These are phyloP conservation scores for Notarius lentiginosus DNA, from an alignment of 2,113 vertebrate genomes.

Conservation along the genomic window DNA sequence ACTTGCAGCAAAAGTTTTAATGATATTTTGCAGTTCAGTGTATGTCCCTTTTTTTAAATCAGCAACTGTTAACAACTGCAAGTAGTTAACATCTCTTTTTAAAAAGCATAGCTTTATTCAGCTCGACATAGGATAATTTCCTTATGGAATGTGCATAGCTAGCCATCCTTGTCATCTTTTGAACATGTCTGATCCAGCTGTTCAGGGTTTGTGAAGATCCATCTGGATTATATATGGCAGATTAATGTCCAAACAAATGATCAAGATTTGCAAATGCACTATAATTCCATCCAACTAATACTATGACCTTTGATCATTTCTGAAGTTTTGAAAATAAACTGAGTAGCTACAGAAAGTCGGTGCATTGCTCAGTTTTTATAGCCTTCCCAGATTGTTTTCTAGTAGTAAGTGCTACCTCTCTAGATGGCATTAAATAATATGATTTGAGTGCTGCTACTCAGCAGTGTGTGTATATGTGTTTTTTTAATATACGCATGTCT, in stretches of 20 bases:
- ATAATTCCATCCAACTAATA: not conserved
- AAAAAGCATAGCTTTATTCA: not conserved
- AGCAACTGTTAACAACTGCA: not conserved
- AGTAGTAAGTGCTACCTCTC: slow-evolving; percentile 22
- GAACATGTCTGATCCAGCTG: not conserved
- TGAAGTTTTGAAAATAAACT: slow-evolving; percentile 1
- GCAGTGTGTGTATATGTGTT: not conserved
- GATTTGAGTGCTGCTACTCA: slow-evolving; percentile 23
- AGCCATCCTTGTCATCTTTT: not conserved
- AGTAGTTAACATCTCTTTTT: not conserved
- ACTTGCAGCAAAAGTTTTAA: not conserved
- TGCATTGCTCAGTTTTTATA: not conserved
- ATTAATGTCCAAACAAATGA: not conserved
- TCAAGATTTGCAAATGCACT: not conserved
- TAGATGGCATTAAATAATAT: slow-evolving; percentile 28
- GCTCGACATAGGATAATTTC: not conserved
- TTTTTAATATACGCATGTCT: not conserved
- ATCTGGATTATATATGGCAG: not conserved
- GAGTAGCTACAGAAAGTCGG: not conserved
- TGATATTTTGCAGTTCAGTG: not conserved
- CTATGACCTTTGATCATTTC: not conserved
- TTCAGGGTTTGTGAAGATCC: not conserved
- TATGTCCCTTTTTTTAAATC: not conserved
- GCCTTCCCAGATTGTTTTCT: slow-evolving; percentile 6
- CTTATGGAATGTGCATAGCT: not conserved